Evolutionary conservation across 2,113 vertebrate genomes (phyloP).

Genomic region (Zosterops pallidus): DNA sequence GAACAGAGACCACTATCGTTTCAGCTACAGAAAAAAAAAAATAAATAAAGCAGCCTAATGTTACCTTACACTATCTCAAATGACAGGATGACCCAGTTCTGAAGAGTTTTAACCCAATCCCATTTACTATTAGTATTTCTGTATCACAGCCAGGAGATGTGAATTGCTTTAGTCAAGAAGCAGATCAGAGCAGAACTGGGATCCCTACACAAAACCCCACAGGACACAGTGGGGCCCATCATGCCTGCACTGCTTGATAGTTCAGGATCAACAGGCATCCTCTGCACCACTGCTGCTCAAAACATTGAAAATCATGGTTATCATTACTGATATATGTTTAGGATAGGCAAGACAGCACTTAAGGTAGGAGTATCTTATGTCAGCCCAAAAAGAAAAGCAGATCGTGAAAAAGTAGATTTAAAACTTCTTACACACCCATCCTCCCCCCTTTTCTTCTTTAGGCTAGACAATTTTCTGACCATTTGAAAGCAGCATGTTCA

Average conservation of each 20-base stretch:
- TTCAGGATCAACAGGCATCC: neutral
- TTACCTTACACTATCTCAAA: neutral
- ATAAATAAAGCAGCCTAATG: neutral
- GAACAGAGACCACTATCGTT: neutral
- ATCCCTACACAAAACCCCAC: rapidly evolving
- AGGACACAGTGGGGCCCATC: rapidly evolving
- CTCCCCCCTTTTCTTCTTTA: rapidly evolving
- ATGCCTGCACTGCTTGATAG: neutral
- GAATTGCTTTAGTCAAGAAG: neutral
- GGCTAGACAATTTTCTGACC: neutral
- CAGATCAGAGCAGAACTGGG: neutral
- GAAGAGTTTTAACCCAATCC: neutral
- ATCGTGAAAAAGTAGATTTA: neutral
- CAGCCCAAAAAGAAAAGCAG: neutral
- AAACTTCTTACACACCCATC: neutral
- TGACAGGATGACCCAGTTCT: neutral
- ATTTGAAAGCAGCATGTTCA: neutral
- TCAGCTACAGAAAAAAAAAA: neutral
- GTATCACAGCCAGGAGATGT: neutral
- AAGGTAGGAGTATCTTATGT: neutral
- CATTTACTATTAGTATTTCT: neutral
- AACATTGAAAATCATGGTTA: neutral
- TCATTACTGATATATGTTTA: neutral
- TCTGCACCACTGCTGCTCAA: neutral
- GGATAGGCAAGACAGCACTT: neutral